Percentiles rank a stretch among this genome's conserved stretches.
These are phyloP conservation scores for Selene dorsalis DNA, from an alignment of 2,797 vertebrate genomes.

Conservation along the genomic window DNA sequence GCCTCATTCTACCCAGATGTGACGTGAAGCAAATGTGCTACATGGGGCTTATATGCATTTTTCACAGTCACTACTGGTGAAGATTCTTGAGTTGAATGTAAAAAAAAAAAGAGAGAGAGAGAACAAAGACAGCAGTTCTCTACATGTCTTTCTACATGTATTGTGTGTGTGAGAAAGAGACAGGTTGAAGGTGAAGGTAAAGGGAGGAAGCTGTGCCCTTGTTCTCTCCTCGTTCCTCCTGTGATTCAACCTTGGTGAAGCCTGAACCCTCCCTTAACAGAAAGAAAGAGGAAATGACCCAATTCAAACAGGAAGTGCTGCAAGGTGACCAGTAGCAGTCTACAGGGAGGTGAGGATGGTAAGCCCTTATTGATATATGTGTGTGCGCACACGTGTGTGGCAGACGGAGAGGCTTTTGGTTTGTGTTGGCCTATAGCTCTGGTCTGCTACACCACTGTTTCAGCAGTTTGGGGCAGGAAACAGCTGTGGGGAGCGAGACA, in stretches of 20 bases:
- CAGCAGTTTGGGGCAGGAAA: conserved; percentile 86
- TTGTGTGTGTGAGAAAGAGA: conserved; percentile 26
- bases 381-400: conserved; percentile 34
- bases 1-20: conserved; percentile 65
- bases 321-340: conserved; percentile 81
- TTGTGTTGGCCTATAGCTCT: conserved; percentile 72
- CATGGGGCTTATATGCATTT: conserved; percentile 50
- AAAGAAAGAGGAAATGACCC: conserved; percentile 84
- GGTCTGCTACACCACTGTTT: conserved; percentile 76
- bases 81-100: conserved; percentile 37
- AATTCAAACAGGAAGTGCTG: conserved; percentile 81
- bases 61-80: conserved; percentile 49
- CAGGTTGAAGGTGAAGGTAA: conserved; percentile 50
- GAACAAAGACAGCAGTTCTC: background rate
- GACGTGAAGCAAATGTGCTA: conserved; percentile 54
- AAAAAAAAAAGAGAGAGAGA: conserved; percentile 8
- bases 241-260: conserved; percentile 47
- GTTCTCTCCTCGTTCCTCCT: conserved; percentile 49
- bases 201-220: conserved; percentile 61
- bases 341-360: conserved; percentile 47
- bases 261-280: conserved; percentile 45
- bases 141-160: conserved; percentile 20
- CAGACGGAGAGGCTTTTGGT: conserved; percentile 51
- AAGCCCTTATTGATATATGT: conserved; percentile 25
- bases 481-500: conserved; percentile 82